phyloP scores from a whole-genome alignment of 2,797 vertebrate genomes.

The Arctocebus calabarensis region DNA sequence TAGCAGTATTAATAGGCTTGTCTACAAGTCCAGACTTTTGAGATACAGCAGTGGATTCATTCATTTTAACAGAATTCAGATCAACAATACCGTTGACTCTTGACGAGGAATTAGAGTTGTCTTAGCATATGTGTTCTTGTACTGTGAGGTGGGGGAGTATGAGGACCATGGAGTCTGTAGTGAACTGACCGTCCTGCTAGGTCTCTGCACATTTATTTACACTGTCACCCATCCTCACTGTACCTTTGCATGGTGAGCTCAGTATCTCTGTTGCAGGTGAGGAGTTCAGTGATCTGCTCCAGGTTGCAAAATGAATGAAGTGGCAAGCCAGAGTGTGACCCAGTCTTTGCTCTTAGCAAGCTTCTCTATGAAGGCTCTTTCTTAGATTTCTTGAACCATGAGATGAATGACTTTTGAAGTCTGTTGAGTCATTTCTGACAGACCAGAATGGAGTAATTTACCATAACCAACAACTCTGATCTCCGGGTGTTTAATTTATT shows the following conservation, averaged over 20 bases:
- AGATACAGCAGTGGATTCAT: not conserved
- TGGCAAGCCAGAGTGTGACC: not conserved
- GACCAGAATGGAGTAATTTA: not conserved
- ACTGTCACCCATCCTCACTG: fast-evolving
- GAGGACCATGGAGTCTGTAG: too few species aligned
- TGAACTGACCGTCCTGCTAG: not conserved
- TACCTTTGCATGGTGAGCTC: not conserved
- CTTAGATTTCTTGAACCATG: not conserved
- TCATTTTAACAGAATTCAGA: not conserved
- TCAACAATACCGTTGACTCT: too few species aligned
- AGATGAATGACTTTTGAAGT: not conserved
- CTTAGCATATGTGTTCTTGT: conserved; percentile 31
- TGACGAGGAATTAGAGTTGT: not conserved
- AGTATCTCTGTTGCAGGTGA: not conserved
- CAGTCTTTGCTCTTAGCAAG: not conserved
- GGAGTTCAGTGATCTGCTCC: not conserved
- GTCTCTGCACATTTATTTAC: not conserved
- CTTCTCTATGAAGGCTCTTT: fast-evolving
- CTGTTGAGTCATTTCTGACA: not conserved
- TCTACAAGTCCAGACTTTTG: not conserved
- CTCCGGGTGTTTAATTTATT: not conserved
- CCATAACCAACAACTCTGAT: not conserved
- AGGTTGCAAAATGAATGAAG: not conserved
- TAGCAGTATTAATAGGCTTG: not conserved
- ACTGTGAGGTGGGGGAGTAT: conserved; percentile 41